A percentile compares a stretch with the other conserved stretches of the same genome.
These are phyloP conservation scores for Brachystomella parvula DNA, from an alignment of 1,140 invertebrate genomes.

Conservation along the genomic window DNA sequence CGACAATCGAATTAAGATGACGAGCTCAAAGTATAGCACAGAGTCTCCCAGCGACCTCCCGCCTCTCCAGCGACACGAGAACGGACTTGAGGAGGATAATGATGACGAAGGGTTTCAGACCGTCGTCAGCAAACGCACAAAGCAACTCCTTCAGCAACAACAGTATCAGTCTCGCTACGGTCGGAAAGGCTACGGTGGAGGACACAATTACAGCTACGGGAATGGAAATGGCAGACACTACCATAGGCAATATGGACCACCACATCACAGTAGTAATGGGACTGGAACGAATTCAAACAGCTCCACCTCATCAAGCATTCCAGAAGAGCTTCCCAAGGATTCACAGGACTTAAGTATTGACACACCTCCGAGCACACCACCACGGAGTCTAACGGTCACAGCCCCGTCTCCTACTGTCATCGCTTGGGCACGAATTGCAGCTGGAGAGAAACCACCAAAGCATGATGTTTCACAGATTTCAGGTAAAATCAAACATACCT, in stretches of 20 bases:
- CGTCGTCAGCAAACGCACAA: constrained; percentile 5
- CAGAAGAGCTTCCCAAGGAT: constrained; percentile 9
- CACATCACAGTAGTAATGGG: background rate
- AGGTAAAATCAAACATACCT: background rate
- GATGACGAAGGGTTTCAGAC: constrained; percentile 2
- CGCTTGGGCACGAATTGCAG: constrained; percentile 1
- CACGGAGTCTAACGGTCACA: background rate
- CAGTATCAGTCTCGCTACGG: background rate
- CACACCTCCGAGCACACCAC: background rate
- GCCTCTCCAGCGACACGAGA: background rate
- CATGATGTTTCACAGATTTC: background rate
- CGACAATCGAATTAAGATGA: constrained; percentile 3
- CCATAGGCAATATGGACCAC: constrained; percentile 2
- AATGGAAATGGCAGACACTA: constrained; percentile 6
- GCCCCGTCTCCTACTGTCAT: background rate
- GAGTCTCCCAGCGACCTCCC: background rate
- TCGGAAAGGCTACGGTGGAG: background rate
- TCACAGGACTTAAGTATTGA: background rate
- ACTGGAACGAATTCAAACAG: background rate
- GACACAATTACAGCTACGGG: background rate
- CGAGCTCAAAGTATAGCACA: background rate
- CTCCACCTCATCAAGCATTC: constrained; percentile 8
- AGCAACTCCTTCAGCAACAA: background rate
- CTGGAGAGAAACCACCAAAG: constrained; percentile 7
- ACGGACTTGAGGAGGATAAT: background rate